phyloP scores from a whole-genome alignment of 2,113 vertebrate species.

The Brachionichthys hirsutus region DNA sequence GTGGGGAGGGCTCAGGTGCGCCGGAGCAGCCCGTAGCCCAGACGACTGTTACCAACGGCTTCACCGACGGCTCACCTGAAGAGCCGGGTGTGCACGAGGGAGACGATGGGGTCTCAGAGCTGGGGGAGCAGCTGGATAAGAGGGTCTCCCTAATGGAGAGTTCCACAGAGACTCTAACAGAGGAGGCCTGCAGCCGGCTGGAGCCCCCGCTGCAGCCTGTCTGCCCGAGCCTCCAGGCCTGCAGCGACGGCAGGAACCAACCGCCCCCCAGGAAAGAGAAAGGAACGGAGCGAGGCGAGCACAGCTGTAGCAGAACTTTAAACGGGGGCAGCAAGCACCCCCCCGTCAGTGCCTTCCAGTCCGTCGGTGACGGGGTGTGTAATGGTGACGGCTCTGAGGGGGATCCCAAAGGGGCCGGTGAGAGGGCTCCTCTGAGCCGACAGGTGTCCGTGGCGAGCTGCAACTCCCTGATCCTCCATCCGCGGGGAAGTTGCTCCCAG shows the following conservation, averaged over 20 bases:
- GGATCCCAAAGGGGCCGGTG: conserved; percentile 76
- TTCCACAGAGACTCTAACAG: conserved; percentile 86
- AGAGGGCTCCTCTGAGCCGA: conserved; percentile 83
- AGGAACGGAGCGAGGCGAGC: conserved; percentile 52
- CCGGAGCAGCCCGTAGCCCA: conserved; percentile 32
- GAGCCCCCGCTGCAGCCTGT: conserved; percentile 50
- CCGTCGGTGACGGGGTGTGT: conserved; percentile 79
- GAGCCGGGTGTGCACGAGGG: conserved; percentile 47
- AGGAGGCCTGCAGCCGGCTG: conserved; percentile 73
- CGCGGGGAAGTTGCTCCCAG: conserved; percentile 76
- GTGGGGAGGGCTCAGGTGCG: conserved; percentile 12
- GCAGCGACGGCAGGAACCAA: conserved; percentile 34
- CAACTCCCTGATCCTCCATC: conserved; percentile 78
- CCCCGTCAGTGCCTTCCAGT: conserved; percentile 87
- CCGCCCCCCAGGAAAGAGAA: conserved; percentile 64
- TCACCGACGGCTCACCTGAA: conserved; percentile 31
- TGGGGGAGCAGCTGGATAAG: conserved; percentile 63
- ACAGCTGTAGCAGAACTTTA: conserved; percentile 79
- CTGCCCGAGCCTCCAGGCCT: conserved; percentile 22
- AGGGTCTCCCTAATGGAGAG: conserved; percentile 80
- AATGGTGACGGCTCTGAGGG: conserved; percentile 78
- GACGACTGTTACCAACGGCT: conserved; percentile 70
- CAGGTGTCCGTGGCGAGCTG: conserved; percentile 84
- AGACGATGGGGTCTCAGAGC: conserved; percentile 28
- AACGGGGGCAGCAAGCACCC: conserved; percentile 70